Conservation (phyloP, 2,113 vertebrate species). For the Misgurnus mizolepis region DNA sequence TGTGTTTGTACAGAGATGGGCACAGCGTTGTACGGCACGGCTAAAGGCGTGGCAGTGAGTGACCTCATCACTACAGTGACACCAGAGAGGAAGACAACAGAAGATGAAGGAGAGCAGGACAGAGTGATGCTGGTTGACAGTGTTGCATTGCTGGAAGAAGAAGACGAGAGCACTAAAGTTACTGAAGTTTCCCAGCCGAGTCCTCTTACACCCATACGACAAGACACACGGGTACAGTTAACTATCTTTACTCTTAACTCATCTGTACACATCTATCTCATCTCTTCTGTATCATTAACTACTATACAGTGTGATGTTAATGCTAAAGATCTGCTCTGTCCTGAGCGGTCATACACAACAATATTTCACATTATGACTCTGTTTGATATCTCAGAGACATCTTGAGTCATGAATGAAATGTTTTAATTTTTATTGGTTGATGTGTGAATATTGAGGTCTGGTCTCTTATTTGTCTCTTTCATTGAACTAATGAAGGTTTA, state of each 20-base stretch:
- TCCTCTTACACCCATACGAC: slow-evolving; percentile 67
- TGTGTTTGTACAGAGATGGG: slow-evolving; percentile 90
- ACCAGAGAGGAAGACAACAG: slow-evolving; percentile 86
- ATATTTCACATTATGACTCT: no score
- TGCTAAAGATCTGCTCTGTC: no score
- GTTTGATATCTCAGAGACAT: no score
- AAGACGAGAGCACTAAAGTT: slow-evolving; percentile 66
- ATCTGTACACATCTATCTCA: not conserved
- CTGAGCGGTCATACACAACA: no score
- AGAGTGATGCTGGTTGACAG: slow-evolving; percentile 52
- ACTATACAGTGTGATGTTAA: no score
- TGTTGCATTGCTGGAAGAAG: slow-evolving; percentile 42
- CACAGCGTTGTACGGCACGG: slow-evolving; percentile 86
- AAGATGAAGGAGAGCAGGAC: slow-evolving; percentile 72
- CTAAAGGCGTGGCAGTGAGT: slow-evolving; percentile 88
- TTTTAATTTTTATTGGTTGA: no score
- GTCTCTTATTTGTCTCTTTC: no score
- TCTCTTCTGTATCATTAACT: slow-evolving; percentile 12
- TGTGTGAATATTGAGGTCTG: no score
- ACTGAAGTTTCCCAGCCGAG: slow-evolving; percentile 72
- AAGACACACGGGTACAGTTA: slow-evolving; percentile 68
- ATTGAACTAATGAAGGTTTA: no score
- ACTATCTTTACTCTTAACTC: not conserved
- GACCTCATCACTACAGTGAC: slow-evolving; percentile 92
- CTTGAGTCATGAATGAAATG: no score